Percentiles rank a stretch among this genome's conserved stretches.
Conservation (phyloP, 2,113 vertebrate species). For the Odocoileus virginianus region DNA sequence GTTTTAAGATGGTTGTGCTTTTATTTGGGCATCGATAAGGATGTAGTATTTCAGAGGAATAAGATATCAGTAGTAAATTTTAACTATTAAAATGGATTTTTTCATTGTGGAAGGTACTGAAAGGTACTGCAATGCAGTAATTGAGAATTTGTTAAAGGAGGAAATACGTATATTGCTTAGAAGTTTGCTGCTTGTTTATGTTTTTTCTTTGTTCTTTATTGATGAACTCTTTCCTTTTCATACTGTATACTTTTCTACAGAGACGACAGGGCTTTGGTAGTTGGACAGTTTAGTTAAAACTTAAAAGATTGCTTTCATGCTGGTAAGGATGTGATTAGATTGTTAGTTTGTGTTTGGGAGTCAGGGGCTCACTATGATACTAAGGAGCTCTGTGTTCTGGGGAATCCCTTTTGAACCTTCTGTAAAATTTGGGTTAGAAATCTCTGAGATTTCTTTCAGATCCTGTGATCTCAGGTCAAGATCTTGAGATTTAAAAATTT, state of each 20-base stretch:
- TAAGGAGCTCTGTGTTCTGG: not conserved
- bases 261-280: not conserved
- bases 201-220: not conserved
- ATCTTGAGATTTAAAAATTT: not conserved
- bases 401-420: not conserved
- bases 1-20: not conserved
- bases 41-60: not conserved
- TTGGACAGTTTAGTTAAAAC: not conserved
- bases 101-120: not conserved
- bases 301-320: not conserved
- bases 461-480: not conserved
- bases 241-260: not conserved
- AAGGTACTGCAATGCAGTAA: not conserved
- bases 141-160: not conserved
- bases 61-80: not conserved
- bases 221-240: not conserved
- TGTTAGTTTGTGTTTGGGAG: not conserved
- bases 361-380: not conserved
- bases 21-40: not conserved
- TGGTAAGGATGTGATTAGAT: not conserved
- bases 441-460: slow-evolving; percentile 11
- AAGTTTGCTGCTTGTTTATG: not conserved
- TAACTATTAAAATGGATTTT: not conserved
- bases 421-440: not conserved
- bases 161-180: not conserved